Percentiles rank a stretch among this genome's conserved stretches.
These are phyloP conservation scores for Neomonachus schauinslandi DNA, from an alignment of 2,113 vertebrate genomes.

Conservation along the genomic window DNA sequence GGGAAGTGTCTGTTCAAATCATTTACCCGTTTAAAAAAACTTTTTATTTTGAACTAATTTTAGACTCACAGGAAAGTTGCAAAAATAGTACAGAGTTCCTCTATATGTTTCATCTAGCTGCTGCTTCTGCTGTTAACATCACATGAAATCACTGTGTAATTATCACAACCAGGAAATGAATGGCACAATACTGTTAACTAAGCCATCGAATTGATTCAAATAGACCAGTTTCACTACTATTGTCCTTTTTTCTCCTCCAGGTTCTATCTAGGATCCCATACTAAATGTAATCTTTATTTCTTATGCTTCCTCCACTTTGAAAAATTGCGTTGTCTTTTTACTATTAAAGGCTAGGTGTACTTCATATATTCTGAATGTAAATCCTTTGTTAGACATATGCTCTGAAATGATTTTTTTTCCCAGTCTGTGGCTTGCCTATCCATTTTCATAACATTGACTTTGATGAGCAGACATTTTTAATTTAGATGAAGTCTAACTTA, in stretches of 20 bases:
- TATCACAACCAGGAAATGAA: not conserved
- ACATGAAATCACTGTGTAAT: not conserved
- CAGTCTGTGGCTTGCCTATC: not conserved
- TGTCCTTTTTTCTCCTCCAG: not conserved
- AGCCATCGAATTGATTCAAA: not conserved
- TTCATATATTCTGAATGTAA: not conserved
- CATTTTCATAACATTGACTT: not conserved
- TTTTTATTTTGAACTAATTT: slow-evolving; percentile 27
- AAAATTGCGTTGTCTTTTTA: not conserved
- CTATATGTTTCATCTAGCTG: not conserved
- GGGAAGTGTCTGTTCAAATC: not conserved
- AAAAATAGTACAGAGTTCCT: not conserved
- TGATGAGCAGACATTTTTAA: not conserved
- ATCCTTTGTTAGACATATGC: not conserved
- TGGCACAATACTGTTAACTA: not conserved
- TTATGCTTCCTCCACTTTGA: not conserved
- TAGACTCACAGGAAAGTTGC: not conserved
- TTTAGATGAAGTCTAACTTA: slow-evolving; percentile 8
- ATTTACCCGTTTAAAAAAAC: not conserved
- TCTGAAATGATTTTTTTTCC: not conserved
- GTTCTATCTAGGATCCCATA: not conserved
- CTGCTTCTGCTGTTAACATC: not conserved
- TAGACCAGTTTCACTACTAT: not conserved
- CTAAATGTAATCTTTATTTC: not conserved
- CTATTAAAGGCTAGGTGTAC: not conserved